Conservation (phyloP, 2,797 vertebrate genomes). For the Mus caroli region DNA sequence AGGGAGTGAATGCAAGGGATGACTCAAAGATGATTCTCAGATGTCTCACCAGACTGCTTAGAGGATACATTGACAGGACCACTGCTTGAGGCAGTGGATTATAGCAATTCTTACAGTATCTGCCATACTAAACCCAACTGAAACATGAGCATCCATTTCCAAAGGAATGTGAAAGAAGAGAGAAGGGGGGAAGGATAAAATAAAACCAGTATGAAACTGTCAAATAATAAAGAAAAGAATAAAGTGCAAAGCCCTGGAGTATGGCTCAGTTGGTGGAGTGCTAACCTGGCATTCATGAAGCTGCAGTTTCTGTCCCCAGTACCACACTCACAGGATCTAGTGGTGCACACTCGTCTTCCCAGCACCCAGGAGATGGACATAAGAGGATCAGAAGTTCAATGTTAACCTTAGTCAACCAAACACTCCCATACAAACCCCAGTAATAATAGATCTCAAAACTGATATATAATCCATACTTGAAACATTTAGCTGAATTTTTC, state of each 20-base stretch:
- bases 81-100: constrained; percentile 1
- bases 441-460: background rate
- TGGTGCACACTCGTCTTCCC: background rate
- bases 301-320: background rate
- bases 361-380: background rate
- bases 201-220: background rate
- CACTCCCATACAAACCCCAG: background rate
- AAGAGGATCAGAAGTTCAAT: background rate
- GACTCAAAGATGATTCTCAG: background rate
- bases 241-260: background rate
- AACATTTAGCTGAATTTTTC: constrained; percentile 49
- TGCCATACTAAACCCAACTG: constrained; percentile 36
- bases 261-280: background rate
- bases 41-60: background rate
- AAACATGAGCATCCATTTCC: background rate
- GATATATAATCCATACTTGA: background rate
- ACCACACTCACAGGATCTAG: background rate
- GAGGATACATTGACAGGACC: background rate
- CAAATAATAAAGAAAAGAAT: background rate
- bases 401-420: background rate
- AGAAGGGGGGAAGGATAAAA: background rate
- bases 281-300: background rate
- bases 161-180: background rate
- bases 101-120: background rate
- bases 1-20: background rate